Percentiles rank a stretch among this genome's conserved stretches.
Evolutionary conservation across 2,113 vertebrate genomes (phyloP).

Genomic region (Thalassoma bifasciatum): DNA sequence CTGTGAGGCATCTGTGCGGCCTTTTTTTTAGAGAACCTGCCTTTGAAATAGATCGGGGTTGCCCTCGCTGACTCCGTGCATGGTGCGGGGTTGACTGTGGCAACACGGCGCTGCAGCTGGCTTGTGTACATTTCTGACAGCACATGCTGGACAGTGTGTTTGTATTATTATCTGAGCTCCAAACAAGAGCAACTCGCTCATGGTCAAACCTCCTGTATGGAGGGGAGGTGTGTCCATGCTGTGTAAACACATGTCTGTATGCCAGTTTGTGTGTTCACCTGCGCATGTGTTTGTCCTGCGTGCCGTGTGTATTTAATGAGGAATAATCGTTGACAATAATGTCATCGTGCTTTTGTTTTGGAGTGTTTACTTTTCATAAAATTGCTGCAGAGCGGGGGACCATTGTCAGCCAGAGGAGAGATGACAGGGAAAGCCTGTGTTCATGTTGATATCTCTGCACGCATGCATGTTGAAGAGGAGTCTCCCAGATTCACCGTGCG

Average conservation of each 20-base stretch:
- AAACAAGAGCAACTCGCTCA: slow-evolving; percentile 66
- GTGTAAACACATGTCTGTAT: slow-evolving; percentile 47
- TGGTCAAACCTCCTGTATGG: slow-evolving; percentile 24
- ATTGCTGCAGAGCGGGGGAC: slow-evolving; percentile 32
- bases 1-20: slow-evolving; percentile 32
- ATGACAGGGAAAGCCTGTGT: slow-evolving; percentile 39
- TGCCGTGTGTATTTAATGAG: slow-evolving; percentile 29
- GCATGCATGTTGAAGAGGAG: slow-evolving; percentile 49
- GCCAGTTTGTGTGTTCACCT: slow-evolving; percentile 76
- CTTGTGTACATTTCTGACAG: slow-evolving; percentile 37
- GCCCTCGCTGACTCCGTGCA: slow-evolving; percentile 44
- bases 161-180: slow-evolving; percentile 9
- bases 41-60: slow-evolving; percentile 56
- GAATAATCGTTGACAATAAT: slow-evolving; percentile 44
- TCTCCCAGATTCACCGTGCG: slow-evolving; percentile 27
- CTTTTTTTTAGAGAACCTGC: slow-evolving; percentile 20
- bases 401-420: slow-evolving; percentile 31
- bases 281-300: slow-evolving; percentile 50
- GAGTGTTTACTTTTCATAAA: slow-evolving; percentile 68
- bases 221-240: slow-evolving; percentile 30
- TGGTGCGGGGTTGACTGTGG: slow-evolving; percentile 50
- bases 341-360: slow-evolving; percentile 61
- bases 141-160: slow-evolving; percentile 10
- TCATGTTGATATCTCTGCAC: slow-evolving; percentile 20
- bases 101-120: slow-evolving; percentile 32